phyloP scores from a whole-genome alignment of 1,140 invertebrate genomes.

The Drosophila carrolli region DNA sequence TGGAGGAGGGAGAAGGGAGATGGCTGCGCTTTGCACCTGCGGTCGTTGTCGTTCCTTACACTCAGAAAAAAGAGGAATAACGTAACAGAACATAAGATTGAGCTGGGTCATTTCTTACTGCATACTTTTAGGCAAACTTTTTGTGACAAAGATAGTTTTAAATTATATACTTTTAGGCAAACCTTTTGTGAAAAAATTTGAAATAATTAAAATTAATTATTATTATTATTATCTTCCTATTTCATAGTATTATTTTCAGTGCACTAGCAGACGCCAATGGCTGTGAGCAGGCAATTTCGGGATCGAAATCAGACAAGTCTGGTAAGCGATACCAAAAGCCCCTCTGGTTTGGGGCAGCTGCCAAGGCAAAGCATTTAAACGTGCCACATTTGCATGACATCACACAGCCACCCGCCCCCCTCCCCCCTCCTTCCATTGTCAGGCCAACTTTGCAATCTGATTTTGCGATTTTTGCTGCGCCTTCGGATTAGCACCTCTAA shows the following conservation, averaged over 20 bases:
- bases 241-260: slow-evolving; percentile 1
- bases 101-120: too few species aligned
- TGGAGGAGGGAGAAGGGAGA: neutral
- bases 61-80: neutral
- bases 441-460: slow-evolving; percentile 54
- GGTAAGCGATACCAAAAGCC: slow-evolving; percentile 36
- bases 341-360: slow-evolving; percentile 31
- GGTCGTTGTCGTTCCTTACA: slow-evolving; percentile 45
- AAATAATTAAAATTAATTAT: too few species aligned
- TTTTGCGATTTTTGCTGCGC: slow-evolving; percentile 49
- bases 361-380: slow-evolving; percentile 52
- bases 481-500: slow-evolving; percentile 52
- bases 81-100: too few species aligned
- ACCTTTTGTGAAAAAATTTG: too few species aligned
- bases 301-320: slow-evolving; percentile 50
- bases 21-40: slow-evolving; percentile 48
- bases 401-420: neutral
- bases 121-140: neutral
- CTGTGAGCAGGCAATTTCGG: slow-evolving; percentile 40
- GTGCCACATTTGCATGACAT: slow-evolving; percentile 62
- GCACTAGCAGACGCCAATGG: slow-evolving; percentile 18
- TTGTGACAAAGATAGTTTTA: too few species aligned
- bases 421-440: slow-evolving; percentile 1
- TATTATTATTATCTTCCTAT: too few species aligned
- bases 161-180: neutral